phyloP scores from a whole-genome alignment of 2,888 invertebrate genomes.

The Rapana venosa region DNA sequence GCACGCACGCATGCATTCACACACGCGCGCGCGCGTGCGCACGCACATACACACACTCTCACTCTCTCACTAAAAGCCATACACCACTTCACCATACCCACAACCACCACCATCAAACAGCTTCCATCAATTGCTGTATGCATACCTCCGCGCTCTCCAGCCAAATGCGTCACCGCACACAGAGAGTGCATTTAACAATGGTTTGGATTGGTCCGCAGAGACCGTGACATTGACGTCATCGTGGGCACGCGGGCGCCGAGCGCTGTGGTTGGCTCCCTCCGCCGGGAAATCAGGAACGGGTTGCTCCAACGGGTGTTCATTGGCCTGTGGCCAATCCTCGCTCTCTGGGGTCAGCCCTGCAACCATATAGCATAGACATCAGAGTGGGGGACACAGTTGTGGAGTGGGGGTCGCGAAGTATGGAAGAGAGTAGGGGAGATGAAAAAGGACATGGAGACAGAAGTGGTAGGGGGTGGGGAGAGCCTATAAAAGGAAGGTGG shows the following conservation, averaged over 20 bases:
- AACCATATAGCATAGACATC: not conserved
- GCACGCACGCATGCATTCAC: not conserved
- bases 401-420: not conserved
- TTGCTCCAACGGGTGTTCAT: not conserved
- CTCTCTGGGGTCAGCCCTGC: not conserved
- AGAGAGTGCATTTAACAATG: not conserved
- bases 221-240: not conserved
- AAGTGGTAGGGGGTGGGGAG: not conserved
- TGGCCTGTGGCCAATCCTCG: not conserved
- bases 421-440: not conserved
- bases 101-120: not conserved
- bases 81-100: not conserved
- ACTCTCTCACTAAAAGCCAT: not conserved
- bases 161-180: not conserved
- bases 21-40: not conserved
- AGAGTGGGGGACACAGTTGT: not conserved
- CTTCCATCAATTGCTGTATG: not conserved
- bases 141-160: not conserved
- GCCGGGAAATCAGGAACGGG: not conserved
- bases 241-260: not conserved
- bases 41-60: not conserved
- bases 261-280: not conserved
- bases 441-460: not conserved
- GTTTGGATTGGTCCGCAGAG: conserved; percentile 14
- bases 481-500: not conserved